phyloP scores from a whole-genome alignment of 2,888 invertebrate genomes.

The Trileptium ribeirensis region DNA sequence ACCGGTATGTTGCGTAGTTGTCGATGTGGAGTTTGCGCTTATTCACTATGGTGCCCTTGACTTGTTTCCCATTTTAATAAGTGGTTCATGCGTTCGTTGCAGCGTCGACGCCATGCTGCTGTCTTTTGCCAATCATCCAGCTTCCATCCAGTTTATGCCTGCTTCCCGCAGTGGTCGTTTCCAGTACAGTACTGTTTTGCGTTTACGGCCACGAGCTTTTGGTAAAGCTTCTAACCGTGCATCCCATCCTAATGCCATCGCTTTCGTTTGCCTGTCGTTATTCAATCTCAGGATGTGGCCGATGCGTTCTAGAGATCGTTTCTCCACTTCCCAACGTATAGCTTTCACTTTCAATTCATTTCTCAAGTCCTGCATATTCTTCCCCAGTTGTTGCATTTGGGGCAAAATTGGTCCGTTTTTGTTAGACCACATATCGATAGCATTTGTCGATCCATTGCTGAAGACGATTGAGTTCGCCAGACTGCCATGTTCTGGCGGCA shows the following conservation, averaged over 20 bases:
- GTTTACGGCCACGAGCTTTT: neutral
- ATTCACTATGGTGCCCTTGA: too few relatives aligned
- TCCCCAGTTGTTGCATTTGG: neutral
- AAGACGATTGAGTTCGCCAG: too few relatives aligned
- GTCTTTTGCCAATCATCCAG: neutral
- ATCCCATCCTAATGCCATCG: neutral
- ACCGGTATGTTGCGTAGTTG: too few relatives aligned
- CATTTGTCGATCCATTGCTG: too few relatives aligned
- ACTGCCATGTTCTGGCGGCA: too few relatives aligned
- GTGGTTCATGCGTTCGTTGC: too few relatives aligned
- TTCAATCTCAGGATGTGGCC: neutral
- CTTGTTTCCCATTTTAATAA: too few relatives aligned
- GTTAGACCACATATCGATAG: too few relatives aligned
- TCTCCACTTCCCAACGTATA: neutral
- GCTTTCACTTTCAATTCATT: neutral
- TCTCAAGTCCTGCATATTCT: neutral
- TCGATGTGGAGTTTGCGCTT: too few relatives aligned
- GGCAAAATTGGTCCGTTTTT: neutral
- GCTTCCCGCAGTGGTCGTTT: neutral
- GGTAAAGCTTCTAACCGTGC: neutral
- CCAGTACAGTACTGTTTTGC: neutral
- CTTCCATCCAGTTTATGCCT: neutral
- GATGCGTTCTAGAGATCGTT: neutral
- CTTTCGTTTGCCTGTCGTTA: neutral
- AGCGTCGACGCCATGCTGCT: too few relatives aligned